Evolutionary conservation across 1,140 invertebrate genomes (phyloP).

Genomic region (Monomorium pharaonis): DNA sequence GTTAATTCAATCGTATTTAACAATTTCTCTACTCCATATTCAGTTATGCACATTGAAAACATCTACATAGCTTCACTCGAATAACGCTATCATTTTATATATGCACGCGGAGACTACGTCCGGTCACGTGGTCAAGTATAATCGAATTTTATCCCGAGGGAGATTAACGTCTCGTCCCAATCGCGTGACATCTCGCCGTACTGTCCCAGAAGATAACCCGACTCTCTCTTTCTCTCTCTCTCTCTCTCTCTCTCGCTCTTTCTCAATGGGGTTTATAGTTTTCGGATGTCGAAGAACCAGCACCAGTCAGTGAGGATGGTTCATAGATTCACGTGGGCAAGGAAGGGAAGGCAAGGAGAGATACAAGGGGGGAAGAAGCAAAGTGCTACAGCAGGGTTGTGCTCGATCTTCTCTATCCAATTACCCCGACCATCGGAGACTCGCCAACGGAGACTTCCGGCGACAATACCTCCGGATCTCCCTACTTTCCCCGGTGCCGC

Average conservation of each 20-base stretch:
- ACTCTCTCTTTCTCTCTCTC: constrained; percentile 14
- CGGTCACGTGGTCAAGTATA: constrained; percentile 23
- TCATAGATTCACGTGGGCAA: constrained; percentile 2
- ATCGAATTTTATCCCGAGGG: constrained; percentile 28
- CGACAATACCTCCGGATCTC: constrained; percentile 74
- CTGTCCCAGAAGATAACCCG: not conserved
- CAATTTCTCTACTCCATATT: not conserved
- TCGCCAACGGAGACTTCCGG: constrained; percentile 78
- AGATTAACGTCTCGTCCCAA: constrained; percentile 15
- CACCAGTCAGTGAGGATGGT: not conserved
- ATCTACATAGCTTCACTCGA: not conserved
- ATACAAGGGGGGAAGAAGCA: constrained; percentile 5
- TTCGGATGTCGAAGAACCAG: constrained; percentile 3
- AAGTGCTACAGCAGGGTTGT: constrained; percentile 43
- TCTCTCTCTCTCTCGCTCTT: constrained; percentile 2
- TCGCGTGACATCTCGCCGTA: constrained; percentile 29
- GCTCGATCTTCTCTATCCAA: constrained; percentile 79
- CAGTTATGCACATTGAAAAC: not conserved
- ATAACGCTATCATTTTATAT: constrained; percentile 1
- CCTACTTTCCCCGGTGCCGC: constrained; percentile 40
- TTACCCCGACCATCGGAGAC: constrained; percentile 79
- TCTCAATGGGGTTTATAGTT: constrained; percentile 32
- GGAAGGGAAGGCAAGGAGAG: not conserved
- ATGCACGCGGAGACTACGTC: not conserved
- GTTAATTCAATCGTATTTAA: not conserved